Evolutionary conservation across 1,140 invertebrate species (phyloP), one percentile per base, ranked within the genome.

Genomic region (Drosophila azteca): DNA sequence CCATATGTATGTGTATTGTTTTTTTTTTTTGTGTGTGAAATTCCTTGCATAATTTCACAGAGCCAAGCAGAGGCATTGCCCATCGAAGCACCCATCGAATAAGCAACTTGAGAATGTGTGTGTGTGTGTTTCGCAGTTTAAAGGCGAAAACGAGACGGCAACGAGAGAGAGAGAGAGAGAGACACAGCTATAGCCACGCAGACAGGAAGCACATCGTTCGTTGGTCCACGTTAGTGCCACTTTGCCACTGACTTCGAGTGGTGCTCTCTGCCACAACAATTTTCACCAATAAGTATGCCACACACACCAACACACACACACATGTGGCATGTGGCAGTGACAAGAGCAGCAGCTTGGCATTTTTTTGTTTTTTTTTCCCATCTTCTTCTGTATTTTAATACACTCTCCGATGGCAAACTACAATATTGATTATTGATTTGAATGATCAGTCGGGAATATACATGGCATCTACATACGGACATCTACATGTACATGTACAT

Each of bases 21-120:
- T 41, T 49, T 20, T 49, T 41, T 49, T 41, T 24, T 48, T 58
- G 45, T 53, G 72, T 61, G 68, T 61, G 62, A 72, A 79, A 87
- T 87, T 88, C 82, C 79, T 87, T 83, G 83, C 83, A 87, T 87
- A 83, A 88, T 87, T 88, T 79, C 77, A 39, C 3, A 39, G 35
- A 9, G 35, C 3, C 9, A 4, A 9, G 3, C 31, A 35, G 31
- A 35, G 31, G 31, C 31, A 35, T 35, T 13, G 44, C 39, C 51
- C 66, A 76, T 67, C 63, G 48, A 39, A 39, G 35, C 11, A 39
- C 35, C 63, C 72, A 69, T 68, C 67, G 63, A 78, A 79, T 53
- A 72, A 77, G 51, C 53, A 71, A 77, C 66, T 41, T 77, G 39
- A 46, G 77, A 71, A 78, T n/a, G n/a, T n/a, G n/a, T n/a, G n/a